Evolutionary conservation across 2,113 vertebrate genomes (phyloP), one percentile per base, ranked within the genome.

Genomic region (Aspidoscelis tigris): DNA sequence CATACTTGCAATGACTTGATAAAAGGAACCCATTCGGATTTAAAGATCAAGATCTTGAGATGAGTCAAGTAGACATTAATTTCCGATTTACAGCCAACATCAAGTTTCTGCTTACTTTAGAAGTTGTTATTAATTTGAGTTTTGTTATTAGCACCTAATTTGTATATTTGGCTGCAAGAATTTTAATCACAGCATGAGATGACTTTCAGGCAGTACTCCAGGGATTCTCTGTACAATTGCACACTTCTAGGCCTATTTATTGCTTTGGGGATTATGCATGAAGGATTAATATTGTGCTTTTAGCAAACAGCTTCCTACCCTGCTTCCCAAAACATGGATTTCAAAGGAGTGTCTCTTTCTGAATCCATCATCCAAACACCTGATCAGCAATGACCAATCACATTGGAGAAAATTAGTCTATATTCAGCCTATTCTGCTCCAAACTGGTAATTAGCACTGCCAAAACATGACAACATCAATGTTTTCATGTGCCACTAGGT

Each of bases 21-120:
- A 81, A 79, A 93, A 90, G 64, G 87, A 92, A 88, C 41, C 82
- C 4, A 65, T 81, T 86, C 76, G 92, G 75, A 78, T 61, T 82
- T 89, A 84, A 90, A 92, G n/a, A 88, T 81, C 78, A 79, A 8
- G 50, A 66, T 76, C 6, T 86, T 92, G 22, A 81, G 6, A 86
- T 84, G 8, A 91, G 92, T 86, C 80, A 89, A 39, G 84, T 84
- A 90, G 89, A 86, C 6, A 79, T 78, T 88, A 87, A 80, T 80
- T 82, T 87, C 65, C 84, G 75, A 16, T 79, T 92, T 89, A 92
- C 2, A 69, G 3, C 78, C 43, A 83, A 4, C 87, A 16, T 55
- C 80, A 6, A 64, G 7, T 78, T 88, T 90, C 75, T 86, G 21
- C 12, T 88, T 85, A 84, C 20, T 89, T 72, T 10, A 88, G 71